Evolutionary conservation across 2,888 invertebrate species (phyloP).

Genomic region (Tinea trinotella): DNA sequence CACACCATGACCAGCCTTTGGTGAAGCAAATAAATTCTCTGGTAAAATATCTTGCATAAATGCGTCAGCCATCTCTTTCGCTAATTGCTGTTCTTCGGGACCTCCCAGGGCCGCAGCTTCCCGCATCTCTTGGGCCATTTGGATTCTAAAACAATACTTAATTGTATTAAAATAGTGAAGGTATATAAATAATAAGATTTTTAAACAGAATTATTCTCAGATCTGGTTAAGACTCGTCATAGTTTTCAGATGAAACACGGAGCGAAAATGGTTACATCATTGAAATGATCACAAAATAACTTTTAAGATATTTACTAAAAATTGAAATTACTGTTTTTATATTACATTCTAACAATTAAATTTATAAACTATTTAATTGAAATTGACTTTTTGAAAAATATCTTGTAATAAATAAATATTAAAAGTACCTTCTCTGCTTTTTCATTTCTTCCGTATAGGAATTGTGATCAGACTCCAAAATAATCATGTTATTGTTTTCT

Average conservation of each 20-base stretch:
- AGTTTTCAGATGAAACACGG: constrained; percentile 76
- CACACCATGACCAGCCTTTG: constrained; percentile 88
- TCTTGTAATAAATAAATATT: constrained; percentile 15
- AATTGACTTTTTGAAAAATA: no score
- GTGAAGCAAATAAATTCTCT: constrained; percentile 94
- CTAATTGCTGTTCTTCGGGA: constrained; percentile 94
- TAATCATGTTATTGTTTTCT: constrained; percentile 90
- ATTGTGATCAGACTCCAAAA: constrained; percentile 98
- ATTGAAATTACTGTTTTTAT: no score
- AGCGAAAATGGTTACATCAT: constrained; percentile 61
- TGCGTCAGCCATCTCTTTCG: constrained; percentile 97
- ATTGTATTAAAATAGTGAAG: neutral
- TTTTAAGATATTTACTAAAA: neutral
- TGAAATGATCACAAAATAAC: constrained; percentile 21
- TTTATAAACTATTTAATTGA: no score
- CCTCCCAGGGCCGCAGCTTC: constrained; percentile 88
- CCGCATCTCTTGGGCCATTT: constrained; percentile 99
- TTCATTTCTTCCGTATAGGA: constrained; percentile 98
- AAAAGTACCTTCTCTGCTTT: constrained; percentile 77
- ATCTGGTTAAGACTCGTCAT: constrained; percentile 70
- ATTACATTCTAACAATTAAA: no score
- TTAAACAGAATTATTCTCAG: constrained; percentile 36
- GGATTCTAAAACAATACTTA: constrained; percentile 71
- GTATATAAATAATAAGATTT: neutral
- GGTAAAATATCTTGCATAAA: constrained; percentile 95